Base-by-base conservation (phyloP, 1,140 invertebrate genomes). In the Sycophaga agraensis region DNA sequence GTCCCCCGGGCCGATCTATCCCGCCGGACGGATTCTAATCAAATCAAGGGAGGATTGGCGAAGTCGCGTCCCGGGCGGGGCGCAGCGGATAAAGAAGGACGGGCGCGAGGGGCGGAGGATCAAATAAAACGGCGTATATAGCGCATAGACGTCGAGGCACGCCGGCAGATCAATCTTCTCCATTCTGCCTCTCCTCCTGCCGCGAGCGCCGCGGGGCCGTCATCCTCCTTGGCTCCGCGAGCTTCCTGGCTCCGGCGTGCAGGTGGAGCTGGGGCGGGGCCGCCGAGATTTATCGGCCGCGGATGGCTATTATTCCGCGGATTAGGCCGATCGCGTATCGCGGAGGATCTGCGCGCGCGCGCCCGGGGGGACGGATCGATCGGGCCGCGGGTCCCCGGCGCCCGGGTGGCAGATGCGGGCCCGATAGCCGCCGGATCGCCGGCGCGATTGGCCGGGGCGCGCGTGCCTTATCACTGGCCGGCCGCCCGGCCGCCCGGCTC, bases 121-220 rank as follows among this genome's bases (percentile, higher is more conserved):
- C 66, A 70, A 74, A 74, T 75, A 72, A 74, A 76, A 73, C 63
- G 65, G 64, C 65, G 66, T 54, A 42, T 54, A 42, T 54, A 40
- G 35, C 11, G 39, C 35, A 40, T 26, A 39, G 24, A 14, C 4
- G 40, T 17, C 4, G 40, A 42, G 40, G 2, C 5, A 11, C 7
- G 16, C 69, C 64, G 71, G 11, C 74, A 74, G 73, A 77, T 77
- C 74, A 77, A 77, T 77, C 75, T 76, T 76, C 68, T 66, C 65
- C 72, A 69, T 69, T 75, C 69, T 66, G 9, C 14, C 46, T 49
- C 26, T 31, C 24, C 45, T 69, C 64, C 65, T 69, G 63, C 59
- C 34, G 17, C 46, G 22, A n/a, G 17, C 54, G 19, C 54, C 9
- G 24, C 37, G 17, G 22, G 31, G 19, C 43, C 60, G 8, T 0